Conservation (phyloP, 2,113 vertebrate species). For the Pitta sordida region DNA sequence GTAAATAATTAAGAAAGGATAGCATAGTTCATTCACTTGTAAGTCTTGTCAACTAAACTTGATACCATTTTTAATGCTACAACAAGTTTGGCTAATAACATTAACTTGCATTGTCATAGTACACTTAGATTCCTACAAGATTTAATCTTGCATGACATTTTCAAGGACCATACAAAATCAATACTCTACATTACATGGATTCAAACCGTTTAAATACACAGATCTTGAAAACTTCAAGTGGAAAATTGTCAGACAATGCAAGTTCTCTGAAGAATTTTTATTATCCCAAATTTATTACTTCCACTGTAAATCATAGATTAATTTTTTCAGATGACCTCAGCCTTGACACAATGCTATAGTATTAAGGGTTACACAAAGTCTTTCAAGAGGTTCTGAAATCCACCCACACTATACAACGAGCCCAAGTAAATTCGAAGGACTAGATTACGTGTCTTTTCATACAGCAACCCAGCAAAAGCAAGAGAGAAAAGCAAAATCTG, state of each 20-base stretch:
- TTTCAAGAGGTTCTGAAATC: neutral
- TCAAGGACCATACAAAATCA: conserved; percentile 67
- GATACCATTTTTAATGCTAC: conserved; percentile 43
- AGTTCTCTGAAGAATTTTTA: conserved; percentile 42
- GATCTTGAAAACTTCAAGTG: conserved; percentile 51
- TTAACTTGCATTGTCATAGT: conserved; percentile 55
- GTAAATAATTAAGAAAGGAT: conserved; percentile 52
- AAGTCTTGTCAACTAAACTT: conserved; percentile 38
- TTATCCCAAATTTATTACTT: conserved; percentile 54
- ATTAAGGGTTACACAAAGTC: neutral
- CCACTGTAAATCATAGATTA: conserved; percentile 46
- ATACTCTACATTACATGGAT: conserved; percentile 60
- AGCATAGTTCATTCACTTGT: conserved; percentile 9
- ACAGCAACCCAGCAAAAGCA: neutral
- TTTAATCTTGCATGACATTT: conserved; percentile 64
- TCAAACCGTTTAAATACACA: conserved; percentile 65
- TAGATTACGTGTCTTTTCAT: neutral
- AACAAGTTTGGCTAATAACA: conserved; percentile 60
- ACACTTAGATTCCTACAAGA: conserved; percentile 53
- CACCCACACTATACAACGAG: fast-evolving
- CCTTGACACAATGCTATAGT: neutral
- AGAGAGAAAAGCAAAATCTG: neutral
- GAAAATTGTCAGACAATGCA: conserved; percentile 52
- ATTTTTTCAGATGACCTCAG: conserved; percentile 52
- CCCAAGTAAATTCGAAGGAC: neutral